phyloP scores from a whole-genome alignment of 2,113 vertebrate genomes.

The Donacobius atricapilla region DNA sequence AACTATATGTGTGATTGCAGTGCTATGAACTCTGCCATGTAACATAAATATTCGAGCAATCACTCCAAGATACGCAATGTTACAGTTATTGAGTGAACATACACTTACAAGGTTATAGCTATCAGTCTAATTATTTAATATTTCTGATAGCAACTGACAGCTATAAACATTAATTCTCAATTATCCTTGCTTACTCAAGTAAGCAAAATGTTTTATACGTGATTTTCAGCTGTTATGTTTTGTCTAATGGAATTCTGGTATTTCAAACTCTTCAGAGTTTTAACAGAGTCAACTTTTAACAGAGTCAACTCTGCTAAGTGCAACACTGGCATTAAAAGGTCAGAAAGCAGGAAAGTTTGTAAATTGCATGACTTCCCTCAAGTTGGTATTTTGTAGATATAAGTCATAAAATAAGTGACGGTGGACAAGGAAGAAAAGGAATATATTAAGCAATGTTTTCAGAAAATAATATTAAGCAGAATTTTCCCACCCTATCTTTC shows the following conservation, averaged over 20 bases:
- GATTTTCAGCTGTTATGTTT: neutral
- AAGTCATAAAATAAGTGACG: neutral
- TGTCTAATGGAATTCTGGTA: neutral
- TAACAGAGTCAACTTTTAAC: too few species aligned
- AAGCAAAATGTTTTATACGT: neutral
- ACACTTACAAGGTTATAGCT: neutral
- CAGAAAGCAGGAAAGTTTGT: neutral
- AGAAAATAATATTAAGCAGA: neutral
- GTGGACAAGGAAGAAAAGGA: neutral
- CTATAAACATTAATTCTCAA: neutral
- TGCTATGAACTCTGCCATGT: neutral
- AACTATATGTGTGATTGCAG: neutral
- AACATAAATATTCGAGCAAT: constrained; percentile 18
- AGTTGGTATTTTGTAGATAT: neutral
- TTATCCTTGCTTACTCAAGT: neutral
- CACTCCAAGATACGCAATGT: neutral
- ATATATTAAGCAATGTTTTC: neutral
- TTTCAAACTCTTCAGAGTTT: neutral
- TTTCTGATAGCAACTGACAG: neutral
- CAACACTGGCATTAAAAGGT: neutral
- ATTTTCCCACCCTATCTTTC: neutral
- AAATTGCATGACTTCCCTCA: neutral
- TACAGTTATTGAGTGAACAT: neutral
- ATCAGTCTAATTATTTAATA: constrained; percentile 4
- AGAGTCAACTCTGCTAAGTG: neutral